Percentiles rank a stretch among this genome's conserved stretches.
Evolutionary conservation across 35 echinoderm and acorn worm species (phyloP).

Genomic region (Ophioderma brevispina): DNA sequence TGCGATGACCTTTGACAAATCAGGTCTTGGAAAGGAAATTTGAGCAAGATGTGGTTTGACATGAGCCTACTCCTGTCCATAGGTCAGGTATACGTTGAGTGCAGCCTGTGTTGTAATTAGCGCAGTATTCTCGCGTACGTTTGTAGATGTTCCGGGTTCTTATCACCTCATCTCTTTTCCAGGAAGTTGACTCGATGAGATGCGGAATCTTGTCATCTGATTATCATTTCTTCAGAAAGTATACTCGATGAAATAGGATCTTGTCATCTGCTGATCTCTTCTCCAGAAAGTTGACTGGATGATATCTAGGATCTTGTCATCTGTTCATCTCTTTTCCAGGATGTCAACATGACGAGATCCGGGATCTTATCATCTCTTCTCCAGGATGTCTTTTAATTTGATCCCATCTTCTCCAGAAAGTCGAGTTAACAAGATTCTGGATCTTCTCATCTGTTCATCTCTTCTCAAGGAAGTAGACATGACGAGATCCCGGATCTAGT

Average conservation of each 20-base stretch:
- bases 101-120: no score
- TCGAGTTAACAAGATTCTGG: no score
- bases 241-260: neutral
- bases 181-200: neutral
- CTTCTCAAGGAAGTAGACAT: neutral
- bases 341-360: neutral
- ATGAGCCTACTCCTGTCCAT: no score
- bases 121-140: no score
- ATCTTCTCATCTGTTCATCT: no score
- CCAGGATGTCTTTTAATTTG: no score
- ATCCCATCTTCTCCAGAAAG: no score
- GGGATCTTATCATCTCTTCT: neutral
- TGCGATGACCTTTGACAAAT: no score
- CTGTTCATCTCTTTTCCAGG: neutral
- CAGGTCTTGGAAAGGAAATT: no score
- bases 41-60: no score
- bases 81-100: no score
- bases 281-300: neutral
- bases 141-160: neutral
- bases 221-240: neutral
- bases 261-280: conserved; percentile 4
- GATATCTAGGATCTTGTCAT: no score
- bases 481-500: conserved; percentile 8
- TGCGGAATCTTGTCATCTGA: neutral
- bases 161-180: neutral